phyloP scores from a whole-genome alignment of 2,888 invertebrate species.

The Trissolcus japonicus region DNA sequence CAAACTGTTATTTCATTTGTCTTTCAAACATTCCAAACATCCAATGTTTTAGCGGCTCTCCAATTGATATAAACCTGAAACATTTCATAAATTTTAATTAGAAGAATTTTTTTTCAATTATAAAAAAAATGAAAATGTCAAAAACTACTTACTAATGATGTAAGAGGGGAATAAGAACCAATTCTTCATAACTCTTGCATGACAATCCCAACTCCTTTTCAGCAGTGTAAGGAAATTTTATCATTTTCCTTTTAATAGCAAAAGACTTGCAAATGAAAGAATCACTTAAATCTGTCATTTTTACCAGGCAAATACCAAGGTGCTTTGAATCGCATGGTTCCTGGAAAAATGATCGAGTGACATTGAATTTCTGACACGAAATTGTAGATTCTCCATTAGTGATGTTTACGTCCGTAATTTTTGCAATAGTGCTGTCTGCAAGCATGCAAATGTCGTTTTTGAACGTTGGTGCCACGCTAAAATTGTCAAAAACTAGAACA shows the following conservation, averaged over 20 bases:
- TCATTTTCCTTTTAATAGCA: not conserved
- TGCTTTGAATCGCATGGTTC: slow-evolving; percentile 6
- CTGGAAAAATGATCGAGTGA: not conserved
- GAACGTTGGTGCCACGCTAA: too few species aligned
- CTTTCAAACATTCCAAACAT: slow-evolving; percentile 1
- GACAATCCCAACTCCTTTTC: not conserved
- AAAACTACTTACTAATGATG: slow-evolving; percentile 1
- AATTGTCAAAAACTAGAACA: too few species aligned
- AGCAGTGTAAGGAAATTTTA: not conserved
- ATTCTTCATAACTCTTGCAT: not conserved
- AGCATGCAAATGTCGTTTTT: too few species aligned
- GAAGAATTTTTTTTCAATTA: not conserved
- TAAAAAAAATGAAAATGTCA: not conserved
- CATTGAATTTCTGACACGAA: not conserved
- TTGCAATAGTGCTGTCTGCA: not conserved
- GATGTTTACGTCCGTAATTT: not conserved
- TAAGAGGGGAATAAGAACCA: not conserved
- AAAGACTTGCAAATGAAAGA: not conserved
- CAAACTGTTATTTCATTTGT: slow-evolving; percentile 1
- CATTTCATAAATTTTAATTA: not conserved
- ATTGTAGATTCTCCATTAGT: not conserved
- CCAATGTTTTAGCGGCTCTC: not conserved
- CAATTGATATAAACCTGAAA: not conserved
- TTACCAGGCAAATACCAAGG: slow-evolving; percentile 6
- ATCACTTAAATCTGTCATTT: not conserved